These are phyloP conservation scores for Apotomis betuletana DNA, from an alignment of 2,888 invertebrate genomes.

Conservation along the genomic window DNA sequence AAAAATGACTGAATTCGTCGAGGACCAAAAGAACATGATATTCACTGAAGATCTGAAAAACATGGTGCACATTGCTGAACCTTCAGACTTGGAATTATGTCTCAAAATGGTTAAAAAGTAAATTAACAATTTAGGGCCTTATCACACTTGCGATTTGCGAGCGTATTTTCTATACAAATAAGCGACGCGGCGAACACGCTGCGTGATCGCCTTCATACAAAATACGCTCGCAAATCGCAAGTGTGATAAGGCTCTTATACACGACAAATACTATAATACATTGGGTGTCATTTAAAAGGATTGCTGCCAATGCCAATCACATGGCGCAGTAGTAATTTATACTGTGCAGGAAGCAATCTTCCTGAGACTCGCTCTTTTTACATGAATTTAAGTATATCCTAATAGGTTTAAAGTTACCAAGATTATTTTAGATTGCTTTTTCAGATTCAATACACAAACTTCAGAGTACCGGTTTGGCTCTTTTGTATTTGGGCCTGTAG, in stretches of 20 bases:
- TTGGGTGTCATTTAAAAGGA: no score
- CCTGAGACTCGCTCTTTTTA: not conserved
- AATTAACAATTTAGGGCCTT: conserved; percentile 48
- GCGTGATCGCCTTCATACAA: no score
- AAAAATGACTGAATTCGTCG: conserved; percentile 87
- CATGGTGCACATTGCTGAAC: conserved; percentile 88
- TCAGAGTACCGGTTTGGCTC: conserved; percentile 89
- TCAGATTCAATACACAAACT: conserved; percentile 88
- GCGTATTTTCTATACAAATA: no score
- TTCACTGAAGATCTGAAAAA: conserved; percentile 94
- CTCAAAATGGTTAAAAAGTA: conserved; percentile 88
- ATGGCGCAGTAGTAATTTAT: no score
- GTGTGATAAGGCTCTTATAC: no score
- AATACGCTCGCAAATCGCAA: no score
- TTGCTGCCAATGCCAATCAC: no score
- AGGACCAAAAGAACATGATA: conserved; percentile 85
- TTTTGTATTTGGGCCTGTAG: conserved; percentile 91
- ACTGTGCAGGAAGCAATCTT: no score
- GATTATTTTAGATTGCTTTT: conserved; percentile 47
- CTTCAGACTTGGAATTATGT: conserved; percentile 85
- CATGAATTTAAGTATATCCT: conserved; percentile 2
- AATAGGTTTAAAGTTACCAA: not conserved
- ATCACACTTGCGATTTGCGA: no score
- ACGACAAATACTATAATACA: no score
- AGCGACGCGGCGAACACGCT: no score